These are phyloP conservation scores for Glaucopsyche alexis DNA, from an alignment of 2,888 invertebrate genomes.

Conservation along the genomic window DNA sequence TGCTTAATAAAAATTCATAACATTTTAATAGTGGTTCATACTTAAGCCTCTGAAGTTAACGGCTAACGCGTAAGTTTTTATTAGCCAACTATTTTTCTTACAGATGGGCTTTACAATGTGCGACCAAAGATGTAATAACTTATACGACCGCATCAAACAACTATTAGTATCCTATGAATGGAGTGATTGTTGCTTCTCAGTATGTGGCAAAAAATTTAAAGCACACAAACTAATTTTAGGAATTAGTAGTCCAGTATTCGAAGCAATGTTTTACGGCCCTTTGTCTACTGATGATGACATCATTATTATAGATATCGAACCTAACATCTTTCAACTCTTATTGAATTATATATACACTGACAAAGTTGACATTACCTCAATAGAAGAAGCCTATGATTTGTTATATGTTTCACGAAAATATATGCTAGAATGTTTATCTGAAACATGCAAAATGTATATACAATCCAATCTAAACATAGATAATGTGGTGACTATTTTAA, in stretches of 20 bases:
- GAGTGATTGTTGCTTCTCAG: conserved; percentile 81
- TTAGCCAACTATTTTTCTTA: conserved; percentile 43
- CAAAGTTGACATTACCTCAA: conserved; percentile 72
- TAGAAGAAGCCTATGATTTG: conserved; percentile 81
- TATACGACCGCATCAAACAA: conserved; percentile 72
- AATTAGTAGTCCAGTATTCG: conserved; percentile 84
- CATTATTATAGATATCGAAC: conserved; percentile 79
- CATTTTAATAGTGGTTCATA: conserved; percentile 8
- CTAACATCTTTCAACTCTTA: conserved; percentile 80
- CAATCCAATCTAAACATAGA: conserved; percentile 76
- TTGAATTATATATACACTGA: conserved; percentile 83
- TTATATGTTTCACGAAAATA: conserved; percentile 84
- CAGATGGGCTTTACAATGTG: conserved; percentile 66
- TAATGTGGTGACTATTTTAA: conserved; percentile 80
- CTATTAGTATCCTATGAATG: conserved; percentile 72
- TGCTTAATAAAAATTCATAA: conserved; percentile 20
- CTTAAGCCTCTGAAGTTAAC: conserved; percentile 26
- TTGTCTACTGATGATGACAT: conserved; percentile 74
- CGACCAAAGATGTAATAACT: conserved; percentile 55
- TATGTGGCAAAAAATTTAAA: conserved; percentile 72
- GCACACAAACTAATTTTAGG: conserved; percentile 83
- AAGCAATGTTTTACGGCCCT: conserved; percentile 84
- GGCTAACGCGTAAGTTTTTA: neutral
- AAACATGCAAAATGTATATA: conserved; percentile 76
- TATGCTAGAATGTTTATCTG: conserved; percentile 75